These are phyloP conservation scores for Anolis sagrei DNA, from an alignment of 2,113 vertebrate species.

Conservation along the genomic window DNA sequence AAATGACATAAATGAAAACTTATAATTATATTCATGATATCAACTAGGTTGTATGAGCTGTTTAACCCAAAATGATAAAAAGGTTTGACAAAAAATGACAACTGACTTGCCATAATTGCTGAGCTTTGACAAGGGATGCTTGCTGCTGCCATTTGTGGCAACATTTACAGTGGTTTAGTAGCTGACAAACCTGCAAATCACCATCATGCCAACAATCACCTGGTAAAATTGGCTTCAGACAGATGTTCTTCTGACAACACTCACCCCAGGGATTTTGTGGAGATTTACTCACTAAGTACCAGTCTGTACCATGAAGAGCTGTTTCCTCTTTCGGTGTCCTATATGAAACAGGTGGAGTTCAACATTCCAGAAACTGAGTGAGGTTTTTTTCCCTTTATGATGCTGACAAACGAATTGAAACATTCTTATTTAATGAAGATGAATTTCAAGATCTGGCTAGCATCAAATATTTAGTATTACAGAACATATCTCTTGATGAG, in stretches of 20 bases:
- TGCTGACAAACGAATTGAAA: slow-evolving; percentile 10
- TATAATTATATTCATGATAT: neutral
- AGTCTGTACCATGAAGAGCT: slow-evolving; percentile 7
- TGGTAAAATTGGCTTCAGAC: neutral
- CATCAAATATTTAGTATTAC: slow-evolving; percentile 15
- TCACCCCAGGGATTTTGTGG: neutral
- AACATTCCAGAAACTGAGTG: slow-evolving; percentile 17
- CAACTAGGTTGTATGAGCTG: too few species aligned
- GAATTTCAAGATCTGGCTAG: slow-evolving; percentile 29
- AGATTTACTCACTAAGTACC: slow-evolving; percentile 7
- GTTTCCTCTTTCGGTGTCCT: neutral
- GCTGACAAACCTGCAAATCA: neutral
- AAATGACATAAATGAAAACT: neutral
- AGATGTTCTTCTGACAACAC: neutral
- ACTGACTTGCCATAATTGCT: neutral
- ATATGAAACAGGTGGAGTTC: slow-evolving; percentile 2
- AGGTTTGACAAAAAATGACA: neutral
- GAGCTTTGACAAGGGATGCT: neutral
- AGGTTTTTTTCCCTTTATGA: neutral
- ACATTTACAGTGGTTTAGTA: neutral
- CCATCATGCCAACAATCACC: neutral
- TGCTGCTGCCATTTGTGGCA: neutral
- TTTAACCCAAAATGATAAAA: neutral
- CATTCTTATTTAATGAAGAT: slow-evolving; percentile 19
- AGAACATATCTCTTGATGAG: neutral